Evolutionary conservation across 2,113 vertebrate genomes (phyloP).

Genomic region (Microtus ochrogaster): DNA sequence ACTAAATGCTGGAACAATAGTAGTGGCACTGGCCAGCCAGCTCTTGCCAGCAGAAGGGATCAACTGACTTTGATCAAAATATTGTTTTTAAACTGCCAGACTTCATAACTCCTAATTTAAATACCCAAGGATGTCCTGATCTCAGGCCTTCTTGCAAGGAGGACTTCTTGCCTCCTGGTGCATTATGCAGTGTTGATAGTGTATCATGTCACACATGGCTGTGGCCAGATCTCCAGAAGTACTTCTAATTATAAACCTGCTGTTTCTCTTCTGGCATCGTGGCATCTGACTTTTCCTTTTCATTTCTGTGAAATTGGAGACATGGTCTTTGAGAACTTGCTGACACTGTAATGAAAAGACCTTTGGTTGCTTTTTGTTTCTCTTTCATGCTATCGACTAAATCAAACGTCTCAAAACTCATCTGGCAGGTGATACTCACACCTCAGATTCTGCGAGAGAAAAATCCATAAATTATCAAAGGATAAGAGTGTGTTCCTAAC

Average conservation of each 20-base stretch:
- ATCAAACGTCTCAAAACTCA: constrained; percentile 4
- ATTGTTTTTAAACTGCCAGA: constrained; percentile 39
- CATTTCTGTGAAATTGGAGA: constrained; percentile 55
- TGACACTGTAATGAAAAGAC: constrained; percentile 56
- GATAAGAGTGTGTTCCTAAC: neutral
- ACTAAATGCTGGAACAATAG: neutral
- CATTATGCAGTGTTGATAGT: neutral
- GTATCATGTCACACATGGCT: neutral
- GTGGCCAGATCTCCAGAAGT: neutral
- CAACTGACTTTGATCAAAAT: constrained; percentile 24
- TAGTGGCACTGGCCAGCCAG: neutral
- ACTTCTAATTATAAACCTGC: constrained; percentile 59
- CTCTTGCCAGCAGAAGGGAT: neutral
- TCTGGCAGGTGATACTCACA: constrained; percentile 58
- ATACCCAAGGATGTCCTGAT: neutral
- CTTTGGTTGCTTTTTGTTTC: constrained; percentile 53
- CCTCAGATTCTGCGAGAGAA: constrained; percentile 55
- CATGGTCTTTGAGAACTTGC: constrained; percentile 48
- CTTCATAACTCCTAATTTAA: constrained; percentile 33
- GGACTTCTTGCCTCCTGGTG: neutral
- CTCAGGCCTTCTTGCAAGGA: neutral
- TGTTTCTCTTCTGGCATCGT: constrained; percentile 41
- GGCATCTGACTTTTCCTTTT: constrained; percentile 38
- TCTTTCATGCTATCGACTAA: constrained; percentile 25
- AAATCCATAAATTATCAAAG: constrained; percentile 53